phyloP scores from a whole-genome alignment of 2,888 invertebrate species.

The Drosophila infuscata region DNA sequence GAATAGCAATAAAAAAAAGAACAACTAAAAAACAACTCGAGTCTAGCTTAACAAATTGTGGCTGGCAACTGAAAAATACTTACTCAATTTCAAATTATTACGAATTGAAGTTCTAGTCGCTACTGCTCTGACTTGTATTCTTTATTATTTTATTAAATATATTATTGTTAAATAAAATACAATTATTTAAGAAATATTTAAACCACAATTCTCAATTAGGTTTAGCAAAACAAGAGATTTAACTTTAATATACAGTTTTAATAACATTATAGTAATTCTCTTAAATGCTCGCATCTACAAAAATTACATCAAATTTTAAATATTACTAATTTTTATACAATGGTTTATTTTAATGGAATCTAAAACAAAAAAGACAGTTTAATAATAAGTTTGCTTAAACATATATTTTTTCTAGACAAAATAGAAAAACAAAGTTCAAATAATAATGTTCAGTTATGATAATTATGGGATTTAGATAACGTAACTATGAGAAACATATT shows the following conservation, averaged over 20 bases:
- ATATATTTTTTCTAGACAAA: not conserved
- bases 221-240: not conserved
- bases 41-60: constrained; percentile 20
- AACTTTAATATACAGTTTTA: not conserved
- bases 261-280: not conserved
- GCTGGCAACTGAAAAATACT: constrained; percentile 25
- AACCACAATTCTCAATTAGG: not conserved
- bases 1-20: constrained; percentile 12
- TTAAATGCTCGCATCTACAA: not conserved
- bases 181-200: not conserved
- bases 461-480: not conserved
- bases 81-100: constrained; percentile 7
- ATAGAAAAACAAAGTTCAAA: not conserved
- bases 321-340: not conserved
- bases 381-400: not conserved
- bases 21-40: constrained; percentile 13
- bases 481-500: not conserved
- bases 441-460: not conserved
- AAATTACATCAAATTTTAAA: not conserved
- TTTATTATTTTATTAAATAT: not conserved
- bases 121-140: not conserved
- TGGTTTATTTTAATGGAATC: not conserved
- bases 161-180: not conserved
- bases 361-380: not conserved
- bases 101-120: not conserved